phyloP scores from a whole-genome alignment of 2,113 vertebrate species.

The Proterorhinus semilunaris region DNA sequence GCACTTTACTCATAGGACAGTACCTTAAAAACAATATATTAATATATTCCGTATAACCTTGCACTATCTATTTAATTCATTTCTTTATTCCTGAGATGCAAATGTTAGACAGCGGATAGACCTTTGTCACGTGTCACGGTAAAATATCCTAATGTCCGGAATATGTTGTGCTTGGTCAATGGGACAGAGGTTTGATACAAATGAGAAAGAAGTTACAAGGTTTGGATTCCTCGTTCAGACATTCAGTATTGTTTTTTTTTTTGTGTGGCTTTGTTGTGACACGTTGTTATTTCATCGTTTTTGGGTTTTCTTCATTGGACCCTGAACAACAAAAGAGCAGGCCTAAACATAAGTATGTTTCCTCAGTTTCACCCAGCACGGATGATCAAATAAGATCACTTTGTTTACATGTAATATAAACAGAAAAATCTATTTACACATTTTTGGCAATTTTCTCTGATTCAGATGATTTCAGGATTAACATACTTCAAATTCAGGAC shows the following conservation, averaged over 20 bases:
- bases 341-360: no score
- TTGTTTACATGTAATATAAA: no score
- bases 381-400: no score
- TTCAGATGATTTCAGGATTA: no score
- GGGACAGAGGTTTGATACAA: conserved; percentile 55
- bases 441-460: no score
- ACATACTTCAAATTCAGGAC: no score
- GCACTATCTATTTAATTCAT: conserved; percentile 70
- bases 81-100: conserved; percentile 56
- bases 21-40: conserved; percentile 74
- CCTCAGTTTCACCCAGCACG: no score
- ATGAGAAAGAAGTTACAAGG: background rate
- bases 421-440: no score
- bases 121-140: conserved; percentile 47
- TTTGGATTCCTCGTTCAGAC: background rate
- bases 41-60: conserved; percentile 75
- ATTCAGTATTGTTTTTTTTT: background rate
- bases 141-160: conserved; percentile 57
- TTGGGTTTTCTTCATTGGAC: background rate
- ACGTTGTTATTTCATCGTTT: background rate
- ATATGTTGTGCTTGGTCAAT: conserved; percentile 40
- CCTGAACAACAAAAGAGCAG: background rate
- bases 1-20: conserved; percentile 76
- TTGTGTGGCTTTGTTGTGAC: background rate
- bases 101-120: conserved; percentile 39